Percentiles rank a stretch among this genome's conserved stretches.
Evolutionary conservation across 2,113 vertebrate species (phyloP).

Genomic region (Lamprologus callipterus): DNA sequence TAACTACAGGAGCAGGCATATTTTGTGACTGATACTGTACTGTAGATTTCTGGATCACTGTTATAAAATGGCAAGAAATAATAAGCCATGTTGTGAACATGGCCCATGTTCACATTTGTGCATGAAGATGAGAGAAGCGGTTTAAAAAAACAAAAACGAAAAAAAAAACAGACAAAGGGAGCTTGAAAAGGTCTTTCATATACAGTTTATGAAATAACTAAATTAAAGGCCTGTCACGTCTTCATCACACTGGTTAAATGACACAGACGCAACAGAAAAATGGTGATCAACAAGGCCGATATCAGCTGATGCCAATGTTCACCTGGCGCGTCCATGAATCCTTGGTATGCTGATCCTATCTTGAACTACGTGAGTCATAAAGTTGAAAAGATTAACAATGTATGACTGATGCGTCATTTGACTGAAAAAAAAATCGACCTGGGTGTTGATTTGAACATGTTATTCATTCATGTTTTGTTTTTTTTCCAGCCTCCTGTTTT

Average conservation of each 20-base stretch:
- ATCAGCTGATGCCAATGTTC: not conserved
- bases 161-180: rapidly evolving
- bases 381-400: not conserved
- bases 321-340: not conserved
- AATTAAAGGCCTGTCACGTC: not conserved
- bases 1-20: not conserved
- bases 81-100: not conserved
- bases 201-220: not conserved
- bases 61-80: not conserved
- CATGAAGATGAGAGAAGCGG: not conserved
- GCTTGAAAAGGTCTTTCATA: not conserved
- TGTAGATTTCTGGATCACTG: not conserved
- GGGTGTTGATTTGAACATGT: not conserved
- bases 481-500: not conserved
- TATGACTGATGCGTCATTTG: not conserved
- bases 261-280: not conserved
- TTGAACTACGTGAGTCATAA: not conserved
- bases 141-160: not conserved
- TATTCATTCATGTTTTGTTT: not conserved
- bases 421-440: not conserved
- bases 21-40: not conserved
- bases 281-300: not conserved
- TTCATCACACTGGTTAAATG: not conserved
- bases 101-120: not conserved
- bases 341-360: not conserved